Evolutionary conservation across 2,113 vertebrate genomes (phyloP).

Genomic region (Euleptes europaea): DNA sequence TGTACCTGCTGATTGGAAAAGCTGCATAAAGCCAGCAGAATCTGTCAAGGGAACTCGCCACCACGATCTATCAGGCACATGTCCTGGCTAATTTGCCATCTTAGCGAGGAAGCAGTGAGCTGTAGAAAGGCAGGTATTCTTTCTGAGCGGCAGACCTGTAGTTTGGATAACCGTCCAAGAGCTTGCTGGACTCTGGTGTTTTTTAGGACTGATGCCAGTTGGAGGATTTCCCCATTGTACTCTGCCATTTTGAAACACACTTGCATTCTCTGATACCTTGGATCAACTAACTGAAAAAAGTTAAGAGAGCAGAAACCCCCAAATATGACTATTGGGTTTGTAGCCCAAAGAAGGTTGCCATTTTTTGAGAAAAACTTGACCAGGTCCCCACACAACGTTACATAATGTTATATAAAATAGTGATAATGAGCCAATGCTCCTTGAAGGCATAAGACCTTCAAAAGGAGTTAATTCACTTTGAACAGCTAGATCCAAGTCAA

Average conservation of each 20-base stretch:
- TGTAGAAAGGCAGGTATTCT: neutral
- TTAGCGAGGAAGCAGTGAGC: neutral
- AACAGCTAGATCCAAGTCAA: too few relatives aligned
- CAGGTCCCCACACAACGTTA: too few relatives aligned
- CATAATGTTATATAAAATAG: too few relatives aligned
- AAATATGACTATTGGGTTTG: too few relatives aligned
- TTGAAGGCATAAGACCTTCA: too few relatives aligned
- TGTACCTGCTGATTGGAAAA: slow-evolving; percentile 1
- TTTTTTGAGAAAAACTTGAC: too few relatives aligned
- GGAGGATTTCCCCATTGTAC: neutral
- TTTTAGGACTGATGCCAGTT: neutral
- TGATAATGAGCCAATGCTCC: too few relatives aligned
- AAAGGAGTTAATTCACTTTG: too few relatives aligned
- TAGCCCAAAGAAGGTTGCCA: too few relatives aligned
- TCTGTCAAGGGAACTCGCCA: neutral
- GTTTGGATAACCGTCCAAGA: neutral
- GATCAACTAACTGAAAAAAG: too few relatives aligned
- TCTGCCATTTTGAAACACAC: neutral
- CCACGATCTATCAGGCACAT: neutral
- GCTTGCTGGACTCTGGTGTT: neutral
- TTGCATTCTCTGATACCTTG: neutral
- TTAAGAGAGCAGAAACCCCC: too few relatives aligned
- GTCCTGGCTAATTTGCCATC: neutral
- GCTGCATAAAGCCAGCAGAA: slow-evolving; percentile 5
- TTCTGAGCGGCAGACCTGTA: neutral